phyloP scores from a whole-genome alignment of 35 echinoderm and acorn worm species.

The Ptychodera flava region DNA sequence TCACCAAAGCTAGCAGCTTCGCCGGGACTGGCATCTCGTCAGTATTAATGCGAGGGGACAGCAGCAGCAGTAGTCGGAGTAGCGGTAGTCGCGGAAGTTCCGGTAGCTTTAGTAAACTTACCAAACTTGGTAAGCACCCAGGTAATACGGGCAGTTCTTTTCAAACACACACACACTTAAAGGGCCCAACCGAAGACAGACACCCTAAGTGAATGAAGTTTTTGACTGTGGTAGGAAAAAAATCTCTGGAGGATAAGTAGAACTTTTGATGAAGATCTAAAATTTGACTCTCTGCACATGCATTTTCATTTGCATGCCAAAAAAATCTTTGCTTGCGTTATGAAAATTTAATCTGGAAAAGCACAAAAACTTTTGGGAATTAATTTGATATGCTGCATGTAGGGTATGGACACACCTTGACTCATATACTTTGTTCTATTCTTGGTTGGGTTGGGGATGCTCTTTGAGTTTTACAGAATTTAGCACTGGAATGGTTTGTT shows the following conservation, averaged over 20 bases:
- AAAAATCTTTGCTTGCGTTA: no score
- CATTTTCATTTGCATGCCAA: not conserved
- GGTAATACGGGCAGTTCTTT: not conserved
- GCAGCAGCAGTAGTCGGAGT: conserved; percentile 76
- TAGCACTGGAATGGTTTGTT: no score
- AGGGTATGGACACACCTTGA: no score
- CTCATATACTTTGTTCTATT: no score
- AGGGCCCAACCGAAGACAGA: not conserved
- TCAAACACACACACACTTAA: not conserved
- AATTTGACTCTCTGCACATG: not conserved
- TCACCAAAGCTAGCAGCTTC: conserved; percentile 98
- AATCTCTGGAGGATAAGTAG: not conserved
- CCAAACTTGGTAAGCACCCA: conserved; percentile 6
- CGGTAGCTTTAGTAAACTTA: conserved; percentile 49
- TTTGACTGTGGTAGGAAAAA: not conserved
- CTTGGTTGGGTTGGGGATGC: no score
- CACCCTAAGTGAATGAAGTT: not conserved
- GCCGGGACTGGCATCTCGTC: conserved; percentile 61
- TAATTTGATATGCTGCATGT: no score
- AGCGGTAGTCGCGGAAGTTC: conserved; percentile 64
- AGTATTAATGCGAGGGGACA: conserved; percentile 80
- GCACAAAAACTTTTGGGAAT: no score
- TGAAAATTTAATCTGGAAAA: no score
- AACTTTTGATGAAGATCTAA: not conserved
- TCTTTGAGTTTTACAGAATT: no score